A percentile compares a stretch with the other conserved stretches of the same genome.
Conservation (phyloP, 2,888 invertebrate genomes). For the Plemyria rubiginata region DNA sequence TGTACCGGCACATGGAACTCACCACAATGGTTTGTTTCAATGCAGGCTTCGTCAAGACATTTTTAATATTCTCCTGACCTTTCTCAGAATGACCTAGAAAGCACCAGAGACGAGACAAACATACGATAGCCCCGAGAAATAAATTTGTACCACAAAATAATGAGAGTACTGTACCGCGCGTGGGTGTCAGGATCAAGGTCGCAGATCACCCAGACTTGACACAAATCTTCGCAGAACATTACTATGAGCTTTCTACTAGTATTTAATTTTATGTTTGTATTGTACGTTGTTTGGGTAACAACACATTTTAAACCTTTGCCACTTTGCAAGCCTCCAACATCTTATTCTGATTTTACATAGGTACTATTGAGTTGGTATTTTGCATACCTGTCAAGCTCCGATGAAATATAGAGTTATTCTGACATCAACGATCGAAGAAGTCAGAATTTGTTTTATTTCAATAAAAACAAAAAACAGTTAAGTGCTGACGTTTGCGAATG, state of each 20-base stretch:
- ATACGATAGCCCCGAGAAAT: constrained; percentile 9
- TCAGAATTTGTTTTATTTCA: too few relatives aligned
- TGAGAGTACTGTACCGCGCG: constrained; percentile 14
- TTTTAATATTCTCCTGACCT: not conserved
- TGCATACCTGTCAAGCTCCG: too few relatives aligned
- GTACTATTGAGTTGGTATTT: too few relatives aligned
- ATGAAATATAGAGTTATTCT: too few relatives aligned
- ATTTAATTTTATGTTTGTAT: not conserved
- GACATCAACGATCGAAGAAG: too few relatives aligned
- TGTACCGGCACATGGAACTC: not conserved
- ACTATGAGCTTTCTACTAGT: not conserved
- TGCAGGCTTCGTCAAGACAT: not conserved
- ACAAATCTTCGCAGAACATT: constrained; percentile 7
- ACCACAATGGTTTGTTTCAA: not conserved
- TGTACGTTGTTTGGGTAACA: not conserved
- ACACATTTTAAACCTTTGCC: too few relatives aligned
- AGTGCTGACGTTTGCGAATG: too few relatives aligned
- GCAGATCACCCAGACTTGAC: constrained; percentile 17
- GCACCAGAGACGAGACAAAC: not conserved
- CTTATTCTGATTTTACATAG: too few relatives aligned
- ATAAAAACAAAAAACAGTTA: too few relatives aligned
- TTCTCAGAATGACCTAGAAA: constrained; percentile 7
- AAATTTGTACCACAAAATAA: constrained; percentile 18
- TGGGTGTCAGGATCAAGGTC: constrained; percentile 24
- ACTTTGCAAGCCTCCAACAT: too few relatives aligned